Evolutionary conservation across 2,888 invertebrate species (phyloP).

Genomic region (Zonitis immaculata): DNA sequence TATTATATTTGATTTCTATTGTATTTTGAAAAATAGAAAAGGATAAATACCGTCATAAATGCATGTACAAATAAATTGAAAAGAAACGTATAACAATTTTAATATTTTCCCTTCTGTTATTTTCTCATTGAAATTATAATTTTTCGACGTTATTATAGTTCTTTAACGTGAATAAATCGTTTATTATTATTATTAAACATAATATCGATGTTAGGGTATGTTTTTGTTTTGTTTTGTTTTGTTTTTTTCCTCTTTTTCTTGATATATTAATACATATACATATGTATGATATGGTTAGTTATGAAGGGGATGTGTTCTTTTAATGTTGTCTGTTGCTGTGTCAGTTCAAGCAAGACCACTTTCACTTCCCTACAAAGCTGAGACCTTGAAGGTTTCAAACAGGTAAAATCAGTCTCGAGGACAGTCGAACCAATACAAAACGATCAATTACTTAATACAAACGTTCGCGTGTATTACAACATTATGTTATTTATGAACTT

Average conservation of each 20-base stretch:
- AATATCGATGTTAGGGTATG: no score
- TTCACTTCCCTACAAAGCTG: conserved; percentile 51
- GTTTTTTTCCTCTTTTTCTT: neutral
- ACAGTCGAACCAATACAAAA: conserved; percentile 47
- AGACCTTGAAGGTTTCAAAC: conserved; percentile 51
- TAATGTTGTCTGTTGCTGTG: conserved; percentile 34
- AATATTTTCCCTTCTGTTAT: no score
- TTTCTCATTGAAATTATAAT: neutral
- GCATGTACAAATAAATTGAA: no score
- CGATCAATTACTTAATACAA: conserved; percentile 46
- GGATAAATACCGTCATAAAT: neutral
- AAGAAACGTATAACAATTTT: no score
- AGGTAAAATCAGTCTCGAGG: conserved; percentile 52
- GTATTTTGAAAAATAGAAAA: neutral
- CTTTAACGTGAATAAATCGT: neutral
- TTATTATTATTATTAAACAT: no score
- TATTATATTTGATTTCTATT: neutral
- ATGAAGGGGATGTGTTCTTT: conserved; percentile 4
- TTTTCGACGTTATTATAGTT: neutral
- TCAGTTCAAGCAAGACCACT: conserved; percentile 49
- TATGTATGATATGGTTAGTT: neutral
- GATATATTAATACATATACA: no score
- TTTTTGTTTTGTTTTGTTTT: neutral
- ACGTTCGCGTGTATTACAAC: conserved; percentile 44
- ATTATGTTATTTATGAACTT: conserved; percentile 44